Base-by-base conservation (phyloP, 2,113 vertebrate genomes). In the Chionodraco myersi region DNA sequence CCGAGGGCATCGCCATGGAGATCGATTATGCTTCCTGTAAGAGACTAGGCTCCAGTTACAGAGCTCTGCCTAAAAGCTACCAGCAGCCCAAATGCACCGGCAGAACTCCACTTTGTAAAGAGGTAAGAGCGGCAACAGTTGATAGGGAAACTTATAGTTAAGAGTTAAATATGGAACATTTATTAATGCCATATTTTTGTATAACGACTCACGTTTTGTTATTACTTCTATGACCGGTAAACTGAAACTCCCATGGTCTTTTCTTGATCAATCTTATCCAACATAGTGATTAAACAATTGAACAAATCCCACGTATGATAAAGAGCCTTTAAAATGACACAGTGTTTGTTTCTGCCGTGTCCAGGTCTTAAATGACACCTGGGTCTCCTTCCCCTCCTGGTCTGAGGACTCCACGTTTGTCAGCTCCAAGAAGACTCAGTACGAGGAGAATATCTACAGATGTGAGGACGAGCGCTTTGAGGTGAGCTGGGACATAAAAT, bases 381-480 rank as follows among this genome's bases (percentile, higher is more conserved):
- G 98, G 98, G 98, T 99, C 71, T 99, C 98, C n/a, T 99, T 99
- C 83, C 98, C 98, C 0, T 99, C 98, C 49, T 99, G 98, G 98
- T 99, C 98, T 0, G 98, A 99, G 89, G 98, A 99, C 77, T 99
- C 98, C 3, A 99, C 98, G 0, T 99, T 99, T 18, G 98, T 99
- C 81, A 99, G 98, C 91, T 99, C 98, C 59, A 99, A 99, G 93
- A 99, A 99, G 90, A 99, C 98, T 0, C 98, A 98, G 81, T 99
- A 99, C 6, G 98, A 99, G 86, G 98, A 99, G 88, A 98, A 99
- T 82, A 99, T 99, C 92, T 99, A 99, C 93, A 95, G 98, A 72
- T 99, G 98, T 60, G 98, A 99, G 91, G 98, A 99, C 0, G 98
- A 99, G 67, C 96, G 98, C 68, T 99, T 99, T 15, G 98, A 99